These are phyloP conservation scores for Lagocephalus sceleratus DNA, from an alignment of 2,797 vertebrate species.

Conservation along the genomic window DNA sequence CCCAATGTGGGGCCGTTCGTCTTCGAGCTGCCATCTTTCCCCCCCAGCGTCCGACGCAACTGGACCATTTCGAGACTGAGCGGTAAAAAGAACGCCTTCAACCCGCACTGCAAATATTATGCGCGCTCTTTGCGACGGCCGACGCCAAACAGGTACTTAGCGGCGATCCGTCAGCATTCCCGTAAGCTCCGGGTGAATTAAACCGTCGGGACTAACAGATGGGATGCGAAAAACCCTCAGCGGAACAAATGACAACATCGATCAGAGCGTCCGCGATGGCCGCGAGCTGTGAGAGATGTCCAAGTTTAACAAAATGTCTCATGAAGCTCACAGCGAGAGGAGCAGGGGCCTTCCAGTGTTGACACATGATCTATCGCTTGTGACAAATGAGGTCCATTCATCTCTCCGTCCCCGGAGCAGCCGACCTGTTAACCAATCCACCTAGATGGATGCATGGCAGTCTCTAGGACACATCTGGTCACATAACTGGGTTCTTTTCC, in stretches of 20 bases:
- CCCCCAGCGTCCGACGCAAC: slow-evolving; percentile 86
- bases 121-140: not conserved
- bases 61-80: slow-evolving; percentile 93
- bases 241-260: slow-evolving; percentile 36
- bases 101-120: slow-evolving; percentile 5
- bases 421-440: slow-evolving; percentile 66
- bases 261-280: slow-evolving; percentile 27
- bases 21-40: slow-evolving; percentile 90
- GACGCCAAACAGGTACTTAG: slow-evolving; percentile 4
- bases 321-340: slow-evolving; percentile 57
- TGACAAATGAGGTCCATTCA: slow-evolving; percentile 72
- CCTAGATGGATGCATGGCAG: slow-evolving; percentile 66
- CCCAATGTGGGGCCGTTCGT: slow-evolving; percentile 94
- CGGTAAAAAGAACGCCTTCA: slow-evolving; percentile 70
- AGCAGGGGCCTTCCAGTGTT: slow-evolving; percentile 44
- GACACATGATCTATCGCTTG: slow-evolving; percentile 61
- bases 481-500: slow-evolving; percentile 55
- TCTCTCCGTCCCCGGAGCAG: slow-evolving; percentile 61
- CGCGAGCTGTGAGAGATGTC: slow-evolving; percentile 47
- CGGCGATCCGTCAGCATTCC: slow-evolving; percentile 16
- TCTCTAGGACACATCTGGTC: slow-evolving; percentile 72
- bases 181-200: slow-evolving; percentile 25
- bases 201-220: slow-evolving; percentile 36
- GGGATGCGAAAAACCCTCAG: slow-evolving; percentile 31
- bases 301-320: slow-evolving; percentile 62